Base-by-base conservation (phyloP, 2,797 vertebrate species). In the Ctenopoma kingsleyae region DNA sequence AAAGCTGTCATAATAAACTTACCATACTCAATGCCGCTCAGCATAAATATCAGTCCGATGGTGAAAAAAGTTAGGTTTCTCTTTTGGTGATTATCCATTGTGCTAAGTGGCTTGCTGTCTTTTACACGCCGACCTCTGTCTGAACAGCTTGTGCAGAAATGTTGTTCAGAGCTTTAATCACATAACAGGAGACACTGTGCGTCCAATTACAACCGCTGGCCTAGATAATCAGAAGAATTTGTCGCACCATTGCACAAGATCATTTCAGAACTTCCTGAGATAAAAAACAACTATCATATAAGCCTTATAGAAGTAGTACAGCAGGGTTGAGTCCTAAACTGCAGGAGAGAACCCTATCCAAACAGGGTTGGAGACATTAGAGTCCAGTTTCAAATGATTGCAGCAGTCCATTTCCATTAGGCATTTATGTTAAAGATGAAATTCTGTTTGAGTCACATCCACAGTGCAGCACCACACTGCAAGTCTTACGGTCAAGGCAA, bases 11-110 rank as follows among this genome's bases (percentile, higher is more conserved):
- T 44, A 19, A 55, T 50, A 22, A 70, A 87, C 94, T 91, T 71
- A 96, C 95, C 95, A 25, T 96, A 96, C 81, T 96, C 95, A 6
- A 96, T 89, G 46, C 96, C 96, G 52, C 93, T 95, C 41, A 95
- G 79, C 61, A 95, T 89, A 74, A 96, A 96, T 67, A 96, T 93
- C 38, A 96, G 84, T 61, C 95, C 95, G 23, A 96, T 95, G 35
- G 92, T 94, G 12, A 94, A 23, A 79, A 95, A 93, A 53, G 95
- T 96, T 27, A 90, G 73, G 59, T 91, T 95, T 85, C 89, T 93
- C 79, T 92, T 95, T 52, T 73, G 90, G 51, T 69, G 81, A 72
- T 91, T 82, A 83, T 95, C 93, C 95, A 95, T 95, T 50, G 8
- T 61, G 59, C 41, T 60, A 43, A 9, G 35, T 22, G 52, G 51